Evolutionary conservation across 35 echinoderm and acorn worm species (phyloP), one percentile per base, ranked within the genome.

Genomic region (Eucidaris tribuloides): DNA sequence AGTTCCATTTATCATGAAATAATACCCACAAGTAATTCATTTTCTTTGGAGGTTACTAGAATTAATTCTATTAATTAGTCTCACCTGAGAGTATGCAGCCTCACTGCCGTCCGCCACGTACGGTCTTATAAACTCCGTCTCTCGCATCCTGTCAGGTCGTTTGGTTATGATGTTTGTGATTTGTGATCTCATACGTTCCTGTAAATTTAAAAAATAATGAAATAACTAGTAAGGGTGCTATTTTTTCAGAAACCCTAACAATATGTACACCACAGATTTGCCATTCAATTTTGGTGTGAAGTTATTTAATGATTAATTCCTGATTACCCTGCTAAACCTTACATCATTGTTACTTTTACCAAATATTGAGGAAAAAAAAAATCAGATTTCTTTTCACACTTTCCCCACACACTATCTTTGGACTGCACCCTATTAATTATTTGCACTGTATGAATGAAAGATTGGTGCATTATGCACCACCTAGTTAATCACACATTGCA

Each of bases 101-200:
- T 72, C 66, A 24, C 38, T 23, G 9, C 66, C 66, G 22, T 32
- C 6, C 0, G 66, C 66, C 0, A 72, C 4, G 40, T 72, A 72
- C 1, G 66, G 66, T 11, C 66, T 32, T 22, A 72, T 35, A 43
- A 72, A 72, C 20, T 72, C 66, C 15, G 66, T 40, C 38, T 20
- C 11, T 2, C 33, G 36, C 2, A 13, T 7, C 40, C 66, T 72
- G 13, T 6, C 2, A 14, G n/a, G 33, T 13, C 33, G 36, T 2
- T 20, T 9, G 66, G 33, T 22, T 40, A 39, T 22, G 18, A 72
- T 43, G 43, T 72, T 35, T 6, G 66, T 20, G 36, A 72, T 72
- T n/a, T 72, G 66, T 0, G 66, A 72, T 24, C 66, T 32, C 66
- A 72, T 72, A 32, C 66, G 35, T 20, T 72, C 66, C 66, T 72